These are phyloP conservation scores for Seira ritae DNA, from an alignment of 2,888 invertebrate genomes.

Conservation along the genomic window DNA sequence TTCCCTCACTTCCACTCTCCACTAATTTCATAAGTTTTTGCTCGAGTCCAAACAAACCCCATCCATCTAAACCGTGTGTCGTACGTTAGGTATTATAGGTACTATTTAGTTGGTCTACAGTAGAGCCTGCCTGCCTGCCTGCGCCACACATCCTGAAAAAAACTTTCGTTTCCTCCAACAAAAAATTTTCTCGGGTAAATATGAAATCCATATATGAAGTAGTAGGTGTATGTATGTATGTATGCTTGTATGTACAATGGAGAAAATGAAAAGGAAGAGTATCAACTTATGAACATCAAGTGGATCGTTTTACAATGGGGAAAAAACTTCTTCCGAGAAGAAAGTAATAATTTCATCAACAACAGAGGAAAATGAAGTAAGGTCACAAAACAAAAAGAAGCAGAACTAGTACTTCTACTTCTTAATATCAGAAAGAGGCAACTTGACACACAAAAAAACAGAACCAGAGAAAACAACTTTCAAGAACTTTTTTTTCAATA, in stretches of 20 bases:
- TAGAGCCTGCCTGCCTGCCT: background rate
- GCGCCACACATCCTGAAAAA: background rate
- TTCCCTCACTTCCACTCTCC: constrained; percentile 26
- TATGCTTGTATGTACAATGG: background rate
- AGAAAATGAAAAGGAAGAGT: constrained; percentile 5
- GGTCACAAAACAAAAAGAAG: constrained; percentile 22
- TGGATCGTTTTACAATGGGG: constrained; percentile 28
- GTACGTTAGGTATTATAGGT: background rate
- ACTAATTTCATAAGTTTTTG: constrained; percentile 48
- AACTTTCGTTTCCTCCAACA: background rate
- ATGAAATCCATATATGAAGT: constrained; percentile 31
- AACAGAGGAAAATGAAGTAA: constrained; percentile 6
- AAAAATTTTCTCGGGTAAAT: background rate
- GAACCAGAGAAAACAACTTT: background rate
- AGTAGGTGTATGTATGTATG: background rate
- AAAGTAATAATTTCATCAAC: constrained; percentile 42
- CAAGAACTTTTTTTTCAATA: background rate
- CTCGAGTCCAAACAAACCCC: constrained; percentile 8
- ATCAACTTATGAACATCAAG: too few relatives aligned
- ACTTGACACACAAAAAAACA: background rate
- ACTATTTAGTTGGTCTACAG: background rate
- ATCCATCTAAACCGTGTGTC: constrained; percentile 35
- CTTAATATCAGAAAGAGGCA: background rate
- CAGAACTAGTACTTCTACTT: background rate
- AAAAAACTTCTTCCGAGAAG: constrained; percentile 24